phyloP scores from a whole-genome alignment of 2,113 vertebrate species.

The Mesoclemmys tuberculata region DNA sequence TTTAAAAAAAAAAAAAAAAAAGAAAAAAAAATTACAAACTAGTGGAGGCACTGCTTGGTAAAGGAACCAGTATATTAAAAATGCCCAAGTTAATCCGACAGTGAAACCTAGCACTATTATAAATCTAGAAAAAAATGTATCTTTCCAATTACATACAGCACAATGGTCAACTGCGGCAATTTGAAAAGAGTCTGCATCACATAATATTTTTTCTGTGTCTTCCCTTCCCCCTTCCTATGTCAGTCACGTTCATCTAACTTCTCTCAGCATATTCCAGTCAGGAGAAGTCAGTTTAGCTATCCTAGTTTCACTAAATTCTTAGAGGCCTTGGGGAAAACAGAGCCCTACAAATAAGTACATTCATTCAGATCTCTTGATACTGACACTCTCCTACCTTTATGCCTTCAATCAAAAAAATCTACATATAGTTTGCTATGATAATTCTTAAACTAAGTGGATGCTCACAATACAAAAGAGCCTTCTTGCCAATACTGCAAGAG shows the following conservation, averaged over 20 bases:
- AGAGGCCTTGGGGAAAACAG: background rate
- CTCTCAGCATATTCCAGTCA: background rate
- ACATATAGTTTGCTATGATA: background rate
- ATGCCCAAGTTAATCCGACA: background rate
- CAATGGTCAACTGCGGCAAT: background rate
- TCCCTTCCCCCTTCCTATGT: background rate
- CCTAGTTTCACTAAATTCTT: background rate
- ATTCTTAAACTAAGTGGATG: background rate
- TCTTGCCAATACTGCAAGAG: background rate
- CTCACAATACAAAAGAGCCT: background rate
- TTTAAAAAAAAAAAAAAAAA: rapidly evolving
- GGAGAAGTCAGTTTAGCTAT: background rate
- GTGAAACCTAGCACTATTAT: background rate
- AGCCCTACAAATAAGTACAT: background rate
- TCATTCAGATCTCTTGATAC: background rate
- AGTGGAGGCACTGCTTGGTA: background rate
- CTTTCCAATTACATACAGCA: background rate
- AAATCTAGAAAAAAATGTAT: background rate
- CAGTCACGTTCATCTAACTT: background rate
- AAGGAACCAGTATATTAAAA: background rate
- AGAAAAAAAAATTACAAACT: rapidly evolving
- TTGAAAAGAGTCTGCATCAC: background rate
- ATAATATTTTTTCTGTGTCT: rapidly evolving
- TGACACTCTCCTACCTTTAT: background rate
- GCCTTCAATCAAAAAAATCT: background rate